These are phyloP conservation scores for Hirudinaria manillensis DNA, from an alignment of 2,888 invertebrate species.

Conservation along the genomic window DNA sequence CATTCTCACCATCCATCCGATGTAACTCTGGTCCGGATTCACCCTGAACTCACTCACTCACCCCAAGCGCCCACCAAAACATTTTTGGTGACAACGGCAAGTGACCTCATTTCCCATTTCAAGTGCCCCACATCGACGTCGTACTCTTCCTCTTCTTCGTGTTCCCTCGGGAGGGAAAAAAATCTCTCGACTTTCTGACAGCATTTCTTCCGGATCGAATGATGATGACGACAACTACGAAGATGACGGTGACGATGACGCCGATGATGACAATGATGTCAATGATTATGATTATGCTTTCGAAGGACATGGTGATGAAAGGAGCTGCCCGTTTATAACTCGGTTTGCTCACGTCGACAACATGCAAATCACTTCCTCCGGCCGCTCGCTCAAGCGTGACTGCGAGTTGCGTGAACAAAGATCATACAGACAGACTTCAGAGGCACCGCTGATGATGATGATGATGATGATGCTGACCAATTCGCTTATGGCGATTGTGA, in stretches of 20 bases:
- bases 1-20: too few species aligned
- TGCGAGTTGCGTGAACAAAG: conserved; percentile 13
- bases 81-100: too few species aligned
- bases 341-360: conserved; percentile 1
- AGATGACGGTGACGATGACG: conserved; percentile 5
- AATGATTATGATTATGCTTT: not conserved
- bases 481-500: not conserved
- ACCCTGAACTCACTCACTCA: too few species aligned
- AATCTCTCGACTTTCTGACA: too few species aligned
- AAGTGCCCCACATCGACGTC: too few species aligned
- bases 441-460: not conserved
- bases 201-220: not conserved
- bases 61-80: too few species aligned
- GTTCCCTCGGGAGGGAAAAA: too few species aligned
- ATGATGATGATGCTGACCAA: not conserved
- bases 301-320: not conserved
- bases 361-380: conserved; percentile 11
- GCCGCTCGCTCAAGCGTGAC: not conserved
- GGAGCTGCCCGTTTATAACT: conserved; percentile 1
- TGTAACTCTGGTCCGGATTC: too few species aligned
- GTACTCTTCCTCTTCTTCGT: too few species aligned
- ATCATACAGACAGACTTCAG: conserved; percentile 14
- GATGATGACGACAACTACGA: not conserved
- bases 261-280: not conserved
- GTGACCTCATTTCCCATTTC: too few species aligned